Conservation (phyloP, 2,888 invertebrate genomes). For the Rhabditoides inermis region DNA sequence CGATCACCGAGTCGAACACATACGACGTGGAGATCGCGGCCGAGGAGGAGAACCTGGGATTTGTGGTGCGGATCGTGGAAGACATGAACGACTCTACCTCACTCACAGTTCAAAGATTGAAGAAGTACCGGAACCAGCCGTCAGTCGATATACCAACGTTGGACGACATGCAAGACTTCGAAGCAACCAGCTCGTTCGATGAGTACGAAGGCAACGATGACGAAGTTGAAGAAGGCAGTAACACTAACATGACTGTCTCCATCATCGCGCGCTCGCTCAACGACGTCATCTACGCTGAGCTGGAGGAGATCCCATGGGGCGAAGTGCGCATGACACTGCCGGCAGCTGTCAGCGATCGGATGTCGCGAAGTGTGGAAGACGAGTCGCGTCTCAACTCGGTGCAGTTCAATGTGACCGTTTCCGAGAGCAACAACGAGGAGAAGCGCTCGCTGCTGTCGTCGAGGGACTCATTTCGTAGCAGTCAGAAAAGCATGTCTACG, state of each 20-base stretch:
- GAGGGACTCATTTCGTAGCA: slow-evolving; percentile 24
- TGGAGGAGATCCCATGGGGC: slow-evolving; percentile 50
- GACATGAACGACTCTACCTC: slow-evolving; percentile 31
- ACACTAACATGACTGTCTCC: slow-evolving; percentile 38
- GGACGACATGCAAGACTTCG: slow-evolving; percentile 7
- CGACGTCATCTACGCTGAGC: slow-evolving; percentile 39
- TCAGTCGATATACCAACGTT: slow-evolving; percentile 7
- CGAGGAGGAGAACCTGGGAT: slow-evolving; percentile 24
- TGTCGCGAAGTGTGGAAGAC: slow-evolving; percentile 18
- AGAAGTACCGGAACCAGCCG: slow-evolving; percentile 1
- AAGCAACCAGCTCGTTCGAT: slow-evolving; percentile 11
- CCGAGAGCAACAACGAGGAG: slow-evolving; percentile 37
- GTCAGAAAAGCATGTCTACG: slow-evolving; percentile 23
- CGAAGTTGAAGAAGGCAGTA: slow-evolving; percentile 10
- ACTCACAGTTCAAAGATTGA: slow-evolving; percentile 24
- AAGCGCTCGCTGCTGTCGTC: slow-evolving; percentile 28
- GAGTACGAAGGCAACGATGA: slow-evolving; percentile 15
- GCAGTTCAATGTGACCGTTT: slow-evolving; percentile 46
- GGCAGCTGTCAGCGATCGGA: slow-evolving; percentile 9
- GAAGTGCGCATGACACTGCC: slow-evolving; percentile 39
- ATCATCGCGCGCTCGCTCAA: slow-evolving; percentile 44
- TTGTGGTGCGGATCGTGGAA: slow-evolving; percentile 28
- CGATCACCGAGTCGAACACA: slow-evolving; percentile 22
- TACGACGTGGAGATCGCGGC: slow-evolving; percentile 34
- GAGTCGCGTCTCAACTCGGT: slow-evolving; percentile 12